A percentile compares a stretch with the other conserved stretches of the same genome.
These are phyloP conservation scores for Spialia ferax DNA, from an alignment of 2,888 invertebrate genomes.

Conservation along the genomic window DNA sequence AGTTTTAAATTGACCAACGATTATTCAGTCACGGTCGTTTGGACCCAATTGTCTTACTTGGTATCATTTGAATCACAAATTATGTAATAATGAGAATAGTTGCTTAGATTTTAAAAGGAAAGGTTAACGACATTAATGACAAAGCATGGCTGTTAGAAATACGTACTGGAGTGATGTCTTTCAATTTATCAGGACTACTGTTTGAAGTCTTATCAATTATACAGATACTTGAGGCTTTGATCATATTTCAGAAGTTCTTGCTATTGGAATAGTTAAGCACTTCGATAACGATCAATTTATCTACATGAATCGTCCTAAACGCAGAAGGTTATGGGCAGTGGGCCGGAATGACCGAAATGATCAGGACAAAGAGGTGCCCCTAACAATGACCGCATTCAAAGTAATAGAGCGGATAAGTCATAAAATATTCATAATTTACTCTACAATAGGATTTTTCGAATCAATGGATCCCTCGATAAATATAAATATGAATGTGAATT, in stretches of 20 bases:
- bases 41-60: conserved; percentile 24
- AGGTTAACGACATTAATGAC: conserved; percentile 27
- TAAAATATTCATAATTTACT: conserved; percentile 75
- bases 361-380: conserved; percentile 50
- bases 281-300: conserved; percentile 57
- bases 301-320: conserved; percentile 43
- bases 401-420: conserved; percentile 66
- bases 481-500: conserved; percentile 51
- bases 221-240: not conserved
- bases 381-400: conserved; percentile 69
- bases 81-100: conserved; percentile 27
- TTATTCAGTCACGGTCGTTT: conserved; percentile 46
- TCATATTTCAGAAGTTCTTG: not conserved
- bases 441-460: conserved; percentile 60
- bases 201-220: not conserved
- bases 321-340: conserved; percentile 53
- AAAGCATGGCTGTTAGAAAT: not conserved
- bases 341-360: conserved; percentile 63
- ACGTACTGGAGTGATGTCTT: not conserved
- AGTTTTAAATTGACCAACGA: conserved; percentile 41
- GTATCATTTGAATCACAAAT: conserved; percentile 38
- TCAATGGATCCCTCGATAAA: conserved; percentile 59
- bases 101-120: conserved; percentile 21
- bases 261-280: conserved; percentile 14
- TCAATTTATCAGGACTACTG: not conserved